These are phyloP conservation scores for Sebastes schlegelii DNA, from an alignment of 2,113 vertebrate genomes.

Conservation along the genomic window DNA sequence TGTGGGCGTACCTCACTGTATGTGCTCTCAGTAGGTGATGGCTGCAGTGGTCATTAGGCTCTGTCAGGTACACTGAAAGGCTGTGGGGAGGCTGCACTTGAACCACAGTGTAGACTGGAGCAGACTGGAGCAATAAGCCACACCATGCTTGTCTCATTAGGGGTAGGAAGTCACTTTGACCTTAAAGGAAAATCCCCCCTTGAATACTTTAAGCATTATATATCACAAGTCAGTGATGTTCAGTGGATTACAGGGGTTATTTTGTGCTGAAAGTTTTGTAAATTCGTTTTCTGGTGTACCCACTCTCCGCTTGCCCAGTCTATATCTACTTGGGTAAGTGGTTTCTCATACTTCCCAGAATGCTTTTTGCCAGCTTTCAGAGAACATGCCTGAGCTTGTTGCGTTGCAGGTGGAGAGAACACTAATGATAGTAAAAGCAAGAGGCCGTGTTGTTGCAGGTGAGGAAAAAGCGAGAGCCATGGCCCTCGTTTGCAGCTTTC, in stretches of 20 bases:
- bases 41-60: conserved; percentile 66
- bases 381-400: conserved; percentile 60
- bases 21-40: conserved; percentile 64
- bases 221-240: conserved; percentile 31
- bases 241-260: conserved; percentile 9
- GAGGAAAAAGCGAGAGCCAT: conserved; percentile 33
- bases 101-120: conserved; percentile 35
- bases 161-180: conserved; percentile 58
- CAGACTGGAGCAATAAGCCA: conserved; percentile 61
- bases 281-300: neutral
- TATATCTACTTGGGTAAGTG: conserved; percentile 13
- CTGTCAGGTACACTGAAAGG: conserved; percentile 42
- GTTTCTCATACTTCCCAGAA: conserved; percentile 39
- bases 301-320: neutral
- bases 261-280: conserved; percentile 28
- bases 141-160: conserved; percentile 69
- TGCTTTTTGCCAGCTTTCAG: conserved; percentile 27
- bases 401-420: conserved; percentile 49
- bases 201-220: conserved; percentile 18
- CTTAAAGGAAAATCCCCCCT: conserved; percentile 28
- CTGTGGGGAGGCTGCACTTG: conserved; percentile 41
- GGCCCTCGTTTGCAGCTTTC: conserved; percentile 10
- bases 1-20: conserved; percentile 8
- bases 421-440: conserved; percentile 57
- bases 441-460: conserved; percentile 22